phyloP scores from a whole-genome alignment of 2,888 invertebrate genomes.

The Abrostola triplasia region DNA sequence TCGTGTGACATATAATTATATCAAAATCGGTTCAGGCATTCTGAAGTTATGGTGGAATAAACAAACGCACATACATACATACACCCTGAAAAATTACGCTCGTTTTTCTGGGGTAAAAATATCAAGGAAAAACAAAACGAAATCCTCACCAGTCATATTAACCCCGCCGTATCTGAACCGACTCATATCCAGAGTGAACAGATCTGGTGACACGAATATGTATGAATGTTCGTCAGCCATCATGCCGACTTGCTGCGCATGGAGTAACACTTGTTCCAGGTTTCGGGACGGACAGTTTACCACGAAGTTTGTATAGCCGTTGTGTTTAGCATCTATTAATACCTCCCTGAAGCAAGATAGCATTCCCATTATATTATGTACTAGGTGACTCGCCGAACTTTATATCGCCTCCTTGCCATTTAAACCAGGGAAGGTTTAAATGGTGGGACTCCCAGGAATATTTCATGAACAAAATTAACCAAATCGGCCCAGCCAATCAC shows the following conservation, averaged over 20 bases:
- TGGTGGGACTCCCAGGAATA: too few species aligned
- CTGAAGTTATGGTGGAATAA: too few species aligned
- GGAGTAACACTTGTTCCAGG: conserved; percentile 78
- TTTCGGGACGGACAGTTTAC: conserved; percentile 91
- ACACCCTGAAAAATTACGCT: too few species aligned
- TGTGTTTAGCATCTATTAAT: conserved; percentile 91
- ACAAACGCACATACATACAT: too few species aligned
- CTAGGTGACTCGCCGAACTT: not conserved
- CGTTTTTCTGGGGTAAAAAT: too few species aligned
- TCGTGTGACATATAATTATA: too few species aligned
- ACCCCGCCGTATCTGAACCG: conserved; percentile 94
- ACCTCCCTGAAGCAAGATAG: conserved; percentile 84
- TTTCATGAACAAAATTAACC: too few species aligned
- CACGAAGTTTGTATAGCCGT: conserved; percentile 91
- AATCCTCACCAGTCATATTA: conserved; percentile 92
- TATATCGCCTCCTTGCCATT: not conserved
- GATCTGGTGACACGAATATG: conserved; percentile 93
- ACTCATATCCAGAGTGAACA: conserved; percentile 93
- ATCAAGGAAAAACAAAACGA: conserved; percentile 1
- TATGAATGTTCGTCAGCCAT: conserved; percentile 93
- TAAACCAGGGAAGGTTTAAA: too few species aligned
- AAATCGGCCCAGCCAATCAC: too few species aligned
- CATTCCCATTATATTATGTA: not conserved
- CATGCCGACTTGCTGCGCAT: conserved; percentile 95
- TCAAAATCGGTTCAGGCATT: too few species aligned